Base-by-base conservation (phyloP, 2,888 invertebrate genomes). In the Amiota minor region DNA sequence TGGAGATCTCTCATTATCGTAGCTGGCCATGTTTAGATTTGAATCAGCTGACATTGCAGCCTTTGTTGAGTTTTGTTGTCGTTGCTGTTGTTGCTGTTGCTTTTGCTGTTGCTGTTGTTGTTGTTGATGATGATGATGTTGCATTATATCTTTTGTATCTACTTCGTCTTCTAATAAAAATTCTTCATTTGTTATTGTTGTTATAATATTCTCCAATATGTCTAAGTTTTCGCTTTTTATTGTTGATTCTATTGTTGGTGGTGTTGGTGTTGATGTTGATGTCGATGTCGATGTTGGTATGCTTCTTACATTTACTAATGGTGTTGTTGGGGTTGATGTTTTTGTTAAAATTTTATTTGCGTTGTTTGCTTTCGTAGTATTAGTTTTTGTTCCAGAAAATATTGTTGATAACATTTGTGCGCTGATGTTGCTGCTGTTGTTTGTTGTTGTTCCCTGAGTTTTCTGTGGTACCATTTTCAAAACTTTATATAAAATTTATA, bases 381-480 rank as follows among this genome's bases (percentile, higher is more conserved):
- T 71, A 65, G 72, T 74, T 72, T 72, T 74, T 68, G 75, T 62
- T 62, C 16, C 69, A 50, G 61, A 70, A 73, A 75, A 72, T 72
- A 67, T 61, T 72, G 53, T 67, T 72, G 73, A 67, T 78, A 72
- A 74, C 71, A 74, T 75, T 77, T 76, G 76, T 74, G 75, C 72
- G 72, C 71, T 69, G 35, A 3, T 35, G 6, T 35, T 35, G 35
- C 35, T 6, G 6, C 35, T 35, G 35, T 35, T 59, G 20, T 59
- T n/a, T 16, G 53, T 53, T 47, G 64, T 83, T 77, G 80, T 80
- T 78, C 83, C 86, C 81, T 86, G 87, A 77, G 85, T 79, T 80
- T 83, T 86, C 81, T 88, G 83, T 75, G 83, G 83, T 80, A 86
- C 85, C 82, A 87, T 87, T 78, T 82, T 83, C 75, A 69, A 47